These are phyloP conservation scores for Spea bombifrons DNA, from an alignment of 2,113 vertebrate species.

Conservation along the genomic window DNA sequence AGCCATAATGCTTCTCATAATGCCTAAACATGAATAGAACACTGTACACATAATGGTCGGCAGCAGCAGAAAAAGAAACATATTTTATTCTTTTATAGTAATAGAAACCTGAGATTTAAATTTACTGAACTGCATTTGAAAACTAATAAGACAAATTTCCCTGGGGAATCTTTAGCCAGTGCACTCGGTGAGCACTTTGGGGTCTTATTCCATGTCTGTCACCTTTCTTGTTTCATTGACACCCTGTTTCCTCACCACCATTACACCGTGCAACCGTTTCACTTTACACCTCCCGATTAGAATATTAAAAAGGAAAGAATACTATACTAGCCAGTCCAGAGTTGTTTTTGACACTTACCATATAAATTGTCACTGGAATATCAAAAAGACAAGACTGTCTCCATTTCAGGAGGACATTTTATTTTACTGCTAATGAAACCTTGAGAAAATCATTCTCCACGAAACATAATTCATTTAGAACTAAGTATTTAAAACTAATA, in stretches of 20 bases:
- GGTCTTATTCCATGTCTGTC: constrained; percentile 87
- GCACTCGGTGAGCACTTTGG: constrained; percentile 87
- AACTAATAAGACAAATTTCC: constrained; percentile 97
- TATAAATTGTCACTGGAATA: constrained; percentile 75
- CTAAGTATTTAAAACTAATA: constrained; percentile 52
- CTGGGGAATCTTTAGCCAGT: constrained; percentile 92
- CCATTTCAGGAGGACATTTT: constrained; percentile 60
- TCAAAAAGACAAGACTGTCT: constrained; percentile 66
- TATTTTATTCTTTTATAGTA: constrained; percentile 74
- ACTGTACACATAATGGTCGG: too few relatives aligned
- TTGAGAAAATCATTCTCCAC: constrained; percentile 56
- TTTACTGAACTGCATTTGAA: constrained; percentile 95
- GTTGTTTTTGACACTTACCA: constrained; percentile 79
- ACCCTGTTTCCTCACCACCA: constrained; percentile 87
- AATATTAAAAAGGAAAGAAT: constrained; percentile 80
- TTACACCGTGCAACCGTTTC: constrained; percentile 88
- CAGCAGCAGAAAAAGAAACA: constrained; percentile 64
- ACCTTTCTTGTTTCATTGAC: constrained; percentile 89
- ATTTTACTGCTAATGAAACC: constrained; percentile 58
- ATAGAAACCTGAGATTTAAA: constrained; percentile 88
- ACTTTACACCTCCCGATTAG: constrained; percentile 97
- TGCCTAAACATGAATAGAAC: too few relatives aligned
- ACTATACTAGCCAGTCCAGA: constrained; percentile 62
- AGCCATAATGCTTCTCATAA: too few relatives aligned
- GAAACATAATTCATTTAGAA: constrained; percentile 57